A percentile compares a stretch with the other conserved stretches of the same genome.
phyloP scores from a whole-genome alignment of 2,797 vertebrate genomes.

The Brotula barbata region DNA sequence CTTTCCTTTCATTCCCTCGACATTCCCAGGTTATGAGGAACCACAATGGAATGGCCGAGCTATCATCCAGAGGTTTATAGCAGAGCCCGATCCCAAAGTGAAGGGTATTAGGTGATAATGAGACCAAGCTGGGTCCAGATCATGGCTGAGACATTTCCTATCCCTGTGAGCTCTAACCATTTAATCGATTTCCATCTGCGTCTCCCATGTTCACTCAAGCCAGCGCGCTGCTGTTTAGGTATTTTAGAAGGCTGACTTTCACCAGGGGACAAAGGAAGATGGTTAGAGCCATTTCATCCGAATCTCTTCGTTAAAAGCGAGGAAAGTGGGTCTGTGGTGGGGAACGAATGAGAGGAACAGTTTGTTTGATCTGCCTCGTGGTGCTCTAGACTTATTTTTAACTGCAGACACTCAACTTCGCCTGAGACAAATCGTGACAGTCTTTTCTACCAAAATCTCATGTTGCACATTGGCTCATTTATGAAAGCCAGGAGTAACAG shows the following conservation, averaged over 20 bases:
- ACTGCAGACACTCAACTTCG: neutral
- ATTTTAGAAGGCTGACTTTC: constrained; percentile 20
- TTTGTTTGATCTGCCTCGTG: neutral
- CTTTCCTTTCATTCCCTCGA: constrained; percentile 43
- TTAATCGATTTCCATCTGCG: constrained; percentile 70
- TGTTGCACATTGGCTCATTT: constrained; percentile 22
- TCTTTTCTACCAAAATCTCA: constrained; percentile 17
- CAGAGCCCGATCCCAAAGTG: constrained; percentile 34
- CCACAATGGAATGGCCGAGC: constrained; percentile 49
- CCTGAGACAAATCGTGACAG: neutral
- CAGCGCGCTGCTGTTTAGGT: constrained; percentile 14
- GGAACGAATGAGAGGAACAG: constrained; percentile 1
- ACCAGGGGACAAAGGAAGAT: constrained; percentile 14
- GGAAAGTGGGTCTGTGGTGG: neutral
- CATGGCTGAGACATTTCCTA: constrained; percentile 63
- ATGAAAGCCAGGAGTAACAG: constrained; percentile 6
- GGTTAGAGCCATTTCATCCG: neutral
- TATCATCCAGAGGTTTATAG: constrained; percentile 42
- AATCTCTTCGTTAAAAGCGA: neutral
- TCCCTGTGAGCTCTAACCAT: constrained; percentile 61
- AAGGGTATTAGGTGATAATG: constrained; percentile 65
- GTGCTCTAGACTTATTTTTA: too few relatives aligned
- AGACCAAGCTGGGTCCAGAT: constrained; percentile 58
- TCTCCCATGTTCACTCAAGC: constrained; percentile 36
- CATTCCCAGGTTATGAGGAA: constrained; percentile 44